A percentile compares a stretch with the other conserved stretches of the same genome.
These are phyloP conservation scores for Teleogryllus occipitalis DNA, from an alignment of 1,140 invertebrate genomes.

Conservation along the genomic window DNA sequence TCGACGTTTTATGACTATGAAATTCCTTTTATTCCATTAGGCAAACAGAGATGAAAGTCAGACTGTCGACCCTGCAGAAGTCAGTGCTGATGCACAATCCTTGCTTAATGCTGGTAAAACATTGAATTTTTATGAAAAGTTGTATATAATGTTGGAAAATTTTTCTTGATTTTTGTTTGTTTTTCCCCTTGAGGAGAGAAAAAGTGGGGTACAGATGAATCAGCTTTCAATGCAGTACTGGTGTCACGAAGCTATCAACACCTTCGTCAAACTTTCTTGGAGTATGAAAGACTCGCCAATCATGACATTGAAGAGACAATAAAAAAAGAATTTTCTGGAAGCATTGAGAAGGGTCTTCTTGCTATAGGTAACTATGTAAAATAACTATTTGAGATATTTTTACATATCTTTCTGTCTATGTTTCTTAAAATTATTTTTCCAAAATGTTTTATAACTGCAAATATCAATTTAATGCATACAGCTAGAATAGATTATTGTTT, in stretches of 20 bases:
- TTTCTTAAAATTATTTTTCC: too few relatives aligned
- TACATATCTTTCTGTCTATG: too few relatives aligned
- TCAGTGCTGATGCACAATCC: slow-evolving; percentile 46
- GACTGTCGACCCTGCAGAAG: slow-evolving; percentile 42
- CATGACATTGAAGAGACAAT: slow-evolving; percentile 61
- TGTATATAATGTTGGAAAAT: not conserved
- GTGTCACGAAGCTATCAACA: slow-evolving; percentile 51
- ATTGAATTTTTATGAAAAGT: not conserved
- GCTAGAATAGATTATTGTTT: too few relatives aligned
- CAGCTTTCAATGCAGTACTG: slow-evolving; percentile 56
- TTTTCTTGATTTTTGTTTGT: not conserved
- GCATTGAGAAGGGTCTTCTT: slow-evolving; percentile 52
- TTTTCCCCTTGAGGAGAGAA: slow-evolving; percentile 33
- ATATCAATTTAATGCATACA: too few relatives aligned
- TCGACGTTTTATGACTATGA: not conserved
- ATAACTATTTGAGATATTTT: too few relatives aligned
- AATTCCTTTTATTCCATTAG: slow-evolving; percentile 36
- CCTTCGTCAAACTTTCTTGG: slow-evolving; percentile 51
- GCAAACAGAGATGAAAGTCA: slow-evolving; percentile 75
- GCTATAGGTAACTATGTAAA: slow-evolving; percentile 45
- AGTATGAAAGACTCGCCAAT: slow-evolving; percentile 50
- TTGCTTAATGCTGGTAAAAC: slow-evolving; percentile 43
- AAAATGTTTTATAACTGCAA: too few relatives aligned
- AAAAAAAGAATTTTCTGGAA: slow-evolving; percentile 62
- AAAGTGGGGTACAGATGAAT: slow-evolving; percentile 60